These are phyloP conservation scores for Myotis lucifugus DNA, from an alignment of 2,113 vertebrate genomes.

Conservation along the genomic window DNA sequence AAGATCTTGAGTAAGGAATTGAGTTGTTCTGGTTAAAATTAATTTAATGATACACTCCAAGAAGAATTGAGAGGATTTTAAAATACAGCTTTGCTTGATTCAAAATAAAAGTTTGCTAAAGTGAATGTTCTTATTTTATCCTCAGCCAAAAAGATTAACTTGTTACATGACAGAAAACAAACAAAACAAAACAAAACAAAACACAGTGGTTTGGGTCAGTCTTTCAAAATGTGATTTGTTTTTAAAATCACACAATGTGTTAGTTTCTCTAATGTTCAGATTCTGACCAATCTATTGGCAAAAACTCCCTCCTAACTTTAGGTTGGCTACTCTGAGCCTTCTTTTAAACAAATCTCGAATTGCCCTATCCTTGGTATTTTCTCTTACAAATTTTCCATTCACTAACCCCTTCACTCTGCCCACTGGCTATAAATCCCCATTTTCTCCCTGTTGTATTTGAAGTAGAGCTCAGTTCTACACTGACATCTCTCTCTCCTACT, in stretches of 20 bases:
- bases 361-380: background rate
- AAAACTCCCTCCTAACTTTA: background rate
- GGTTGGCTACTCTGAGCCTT: no score
- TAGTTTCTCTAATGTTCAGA: background rate
- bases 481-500: background rate
- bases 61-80: background rate
- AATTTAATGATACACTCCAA: background rate
- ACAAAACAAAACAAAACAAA: background rate
- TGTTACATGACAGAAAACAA: background rate
- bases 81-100: background rate
- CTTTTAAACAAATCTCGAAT: background rate
- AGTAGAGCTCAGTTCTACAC: background rate
- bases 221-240: constrained; percentile 3
- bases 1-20: constrained; percentile 5
- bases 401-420: background rate
- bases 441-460: background rate
- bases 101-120: background rate
- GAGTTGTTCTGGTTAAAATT: background rate
- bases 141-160: background rate
- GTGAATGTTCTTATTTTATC: background rate
- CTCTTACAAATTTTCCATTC: background rate
- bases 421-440: background rate
- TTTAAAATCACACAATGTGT: background rate
- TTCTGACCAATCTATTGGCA: background rate
- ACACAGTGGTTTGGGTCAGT: background rate